A percentile compares a stretch with the other conserved stretches of the same genome.
These are phyloP conservation scores for Himantopus leucocephalus DNA, from an alignment of 2,113 vertebrate genomes.

Conservation along the genomic window DNA sequence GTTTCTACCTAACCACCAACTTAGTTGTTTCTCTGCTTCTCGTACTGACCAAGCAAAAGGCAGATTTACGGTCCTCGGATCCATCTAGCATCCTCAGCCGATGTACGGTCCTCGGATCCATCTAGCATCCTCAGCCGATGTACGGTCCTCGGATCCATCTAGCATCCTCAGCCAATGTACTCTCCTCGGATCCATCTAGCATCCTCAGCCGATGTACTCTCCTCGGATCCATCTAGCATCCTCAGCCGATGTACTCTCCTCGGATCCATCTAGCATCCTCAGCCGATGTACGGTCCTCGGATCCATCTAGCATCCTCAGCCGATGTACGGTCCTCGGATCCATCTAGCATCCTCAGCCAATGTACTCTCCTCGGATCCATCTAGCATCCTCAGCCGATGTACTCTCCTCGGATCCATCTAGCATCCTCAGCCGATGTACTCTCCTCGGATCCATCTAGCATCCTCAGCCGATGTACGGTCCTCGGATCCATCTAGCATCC, in stretches of 20 bases:
- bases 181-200: too few relatives aligned
- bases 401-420: accelerated
- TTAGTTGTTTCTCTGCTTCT: not conserved
- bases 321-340: accelerated
- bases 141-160: accelerated
- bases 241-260: not conserved
- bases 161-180: not conserved
- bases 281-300: too few relatives aligned
- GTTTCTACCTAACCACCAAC: not conserved
- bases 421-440: not conserved
- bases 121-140: too few relatives aligned
- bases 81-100: not conserved
- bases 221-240: accelerated
- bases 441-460: too few relatives aligned
- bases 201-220: too few relatives aligned
- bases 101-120: too few relatives aligned
- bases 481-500: accelerated
- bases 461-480: too few relatives aligned
- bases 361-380: too few relatives aligned
- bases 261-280: too few relatives aligned
- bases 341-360: not conserved
- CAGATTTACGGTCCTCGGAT: not conserved
- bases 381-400: too few relatives aligned
- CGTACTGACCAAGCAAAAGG: not conserved
- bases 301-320: not conserved